Evolutionary conservation across 1,140 invertebrate genomes (phyloP).

Genomic region (Drosophila pachea): DNA sequence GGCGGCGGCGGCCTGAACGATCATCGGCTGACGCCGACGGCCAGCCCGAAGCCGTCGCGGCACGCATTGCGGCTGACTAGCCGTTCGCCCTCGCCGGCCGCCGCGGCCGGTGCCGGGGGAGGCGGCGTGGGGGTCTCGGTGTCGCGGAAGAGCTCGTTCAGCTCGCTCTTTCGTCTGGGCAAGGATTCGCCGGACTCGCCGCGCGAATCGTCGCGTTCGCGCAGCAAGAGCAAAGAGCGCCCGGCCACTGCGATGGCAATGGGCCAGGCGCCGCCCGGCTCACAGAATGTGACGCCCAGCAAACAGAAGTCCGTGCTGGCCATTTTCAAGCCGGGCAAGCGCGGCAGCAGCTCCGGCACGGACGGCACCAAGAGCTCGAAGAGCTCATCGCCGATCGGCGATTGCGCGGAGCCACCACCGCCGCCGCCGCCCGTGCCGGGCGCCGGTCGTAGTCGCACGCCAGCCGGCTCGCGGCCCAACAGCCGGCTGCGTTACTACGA

Average conservation of each 20-base stretch:
- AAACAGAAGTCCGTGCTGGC: constrained; percentile 83
- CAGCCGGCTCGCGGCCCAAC: constrained; percentile 57
- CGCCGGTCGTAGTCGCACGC: constrained; percentile 55
- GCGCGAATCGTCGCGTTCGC: constrained; percentile 79
- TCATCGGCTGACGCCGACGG: constrained; percentile 75
- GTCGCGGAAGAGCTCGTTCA: constrained; percentile 88
- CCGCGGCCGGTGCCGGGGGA: neutral
- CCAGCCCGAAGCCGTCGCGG: constrained; percentile 78
- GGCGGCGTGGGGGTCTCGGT: constrained; percentile 79
- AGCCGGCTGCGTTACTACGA: constrained; percentile 81
- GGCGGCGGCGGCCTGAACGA: constrained; percentile 56
- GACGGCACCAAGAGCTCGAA: constrained; percentile 69
- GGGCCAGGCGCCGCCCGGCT: constrained; percentile 28
- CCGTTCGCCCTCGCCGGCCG: constrained; percentile 79
- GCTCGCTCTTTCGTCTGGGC: constrained; percentile 84
- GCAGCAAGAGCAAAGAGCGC: constrained; percentile 84
- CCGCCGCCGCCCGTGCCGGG: constrained; percentile 53
- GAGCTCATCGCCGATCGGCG: constrained; percentile 73
- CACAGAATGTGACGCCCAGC: constrained; percentile 81
- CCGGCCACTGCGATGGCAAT: constrained; percentile 43
- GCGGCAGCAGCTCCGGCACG: constrained; percentile 61
- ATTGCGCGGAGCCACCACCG: constrained; percentile 48
- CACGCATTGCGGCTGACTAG: constrained; percentile 71
- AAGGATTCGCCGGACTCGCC: constrained; percentile 77
- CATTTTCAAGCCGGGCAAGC: constrained; percentile 81